These are phyloP conservation scores for Gymnocypris eckloni DNA, from an alignment of 2,797 vertebrate genomes.

Conservation along the genomic window DNA sequence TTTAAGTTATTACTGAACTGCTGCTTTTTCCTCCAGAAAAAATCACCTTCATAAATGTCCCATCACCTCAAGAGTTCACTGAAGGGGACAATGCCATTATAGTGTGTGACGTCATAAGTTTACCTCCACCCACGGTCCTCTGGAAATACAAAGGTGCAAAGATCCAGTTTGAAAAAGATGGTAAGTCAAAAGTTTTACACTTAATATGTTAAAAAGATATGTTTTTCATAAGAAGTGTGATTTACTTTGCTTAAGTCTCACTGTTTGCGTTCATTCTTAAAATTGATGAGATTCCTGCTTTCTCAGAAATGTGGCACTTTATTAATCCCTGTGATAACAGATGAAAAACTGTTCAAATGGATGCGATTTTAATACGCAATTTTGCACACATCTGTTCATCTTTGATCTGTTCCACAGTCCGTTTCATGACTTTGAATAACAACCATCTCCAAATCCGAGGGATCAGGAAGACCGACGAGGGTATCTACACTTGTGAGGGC, in stretches of 20 bases:
- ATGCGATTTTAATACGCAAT: not conserved
- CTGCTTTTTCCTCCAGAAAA: conserved; percentile 82
- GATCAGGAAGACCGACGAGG: conserved; percentile 97
- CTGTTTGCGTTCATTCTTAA: not conserved
- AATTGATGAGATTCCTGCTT: conserved; percentile 25
- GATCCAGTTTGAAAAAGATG: conserved; percentile 93
- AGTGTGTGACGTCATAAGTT: conserved; percentile 91
- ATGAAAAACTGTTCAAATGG: not conserved
- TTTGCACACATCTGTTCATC: conserved; percentile 12
- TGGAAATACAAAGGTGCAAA: conserved; percentile 93
- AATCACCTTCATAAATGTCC: conserved; percentile 93
- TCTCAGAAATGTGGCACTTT: not conserved
- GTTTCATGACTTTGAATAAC: conserved; percentile 91
- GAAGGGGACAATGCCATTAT: conserved; percentile 93
- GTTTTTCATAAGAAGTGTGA: not conserved
- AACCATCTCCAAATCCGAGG: conserved; percentile 96
- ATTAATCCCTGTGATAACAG: conserved; percentile 8
- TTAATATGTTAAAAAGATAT: not conserved
- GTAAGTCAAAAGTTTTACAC: conserved; percentile 75
- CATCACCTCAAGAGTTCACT: conserved; percentile 94
- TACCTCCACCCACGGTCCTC: conserved; percentile 89
- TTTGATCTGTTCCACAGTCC: conserved; percentile 75
- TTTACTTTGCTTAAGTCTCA: not conserved
- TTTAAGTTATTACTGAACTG: not conserved
- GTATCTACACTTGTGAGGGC: conserved; percentile 93